Evolutionary conservation across 2,797 vertebrate species (phyloP).

Genomic region (Lacerta bilineata): DNA sequence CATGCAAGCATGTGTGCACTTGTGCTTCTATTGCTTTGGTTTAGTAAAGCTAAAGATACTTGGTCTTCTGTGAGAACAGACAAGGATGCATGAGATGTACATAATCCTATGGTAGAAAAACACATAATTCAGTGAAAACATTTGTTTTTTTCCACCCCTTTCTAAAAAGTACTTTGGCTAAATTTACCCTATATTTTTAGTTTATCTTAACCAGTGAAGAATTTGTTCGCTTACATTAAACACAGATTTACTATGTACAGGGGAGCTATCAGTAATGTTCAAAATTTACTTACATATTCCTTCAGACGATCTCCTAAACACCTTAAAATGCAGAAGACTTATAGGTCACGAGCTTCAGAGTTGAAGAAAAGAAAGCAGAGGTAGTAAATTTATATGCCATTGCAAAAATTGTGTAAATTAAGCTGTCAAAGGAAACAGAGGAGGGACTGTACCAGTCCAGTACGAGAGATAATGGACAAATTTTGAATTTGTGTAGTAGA

Average conservation of each 20-base stretch:
- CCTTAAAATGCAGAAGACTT: slow-evolving; percentile 60
- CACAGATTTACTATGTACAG: background rate
- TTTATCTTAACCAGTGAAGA: background rate
- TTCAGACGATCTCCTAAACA: slow-evolving; percentile 22
- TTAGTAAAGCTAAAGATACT: background rate
- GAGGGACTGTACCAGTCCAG: slow-evolving; percentile 59
- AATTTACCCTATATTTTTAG: background rate
- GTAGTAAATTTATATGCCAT: slow-evolving; percentile 61
- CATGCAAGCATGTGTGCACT: slow-evolving; percentile 11
- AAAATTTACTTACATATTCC: background rate
- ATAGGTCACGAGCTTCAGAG: slow-evolving; percentile 70
- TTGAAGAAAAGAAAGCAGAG: slow-evolving; percentile 17
- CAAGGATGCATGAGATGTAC: slow-evolving; percentile 14
- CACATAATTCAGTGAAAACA: background rate
- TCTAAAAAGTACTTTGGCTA: background rate
- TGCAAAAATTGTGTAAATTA: slow-evolving; percentile 74
- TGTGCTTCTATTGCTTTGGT: background rate
- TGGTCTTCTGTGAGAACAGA: slow-evolving; percentile 22
- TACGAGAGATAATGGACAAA: slow-evolving; percentile 63
- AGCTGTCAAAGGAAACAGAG: slow-evolving; percentile 71
- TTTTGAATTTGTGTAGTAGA: slow-evolving; percentile 72
- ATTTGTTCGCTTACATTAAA: background rate
- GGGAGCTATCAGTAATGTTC: background rate
- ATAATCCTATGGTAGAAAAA: background rate
- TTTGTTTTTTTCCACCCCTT: background rate